Conservation (phyloP, 2,797 vertebrate species). For the Taeniopygia guttata region DNA sequence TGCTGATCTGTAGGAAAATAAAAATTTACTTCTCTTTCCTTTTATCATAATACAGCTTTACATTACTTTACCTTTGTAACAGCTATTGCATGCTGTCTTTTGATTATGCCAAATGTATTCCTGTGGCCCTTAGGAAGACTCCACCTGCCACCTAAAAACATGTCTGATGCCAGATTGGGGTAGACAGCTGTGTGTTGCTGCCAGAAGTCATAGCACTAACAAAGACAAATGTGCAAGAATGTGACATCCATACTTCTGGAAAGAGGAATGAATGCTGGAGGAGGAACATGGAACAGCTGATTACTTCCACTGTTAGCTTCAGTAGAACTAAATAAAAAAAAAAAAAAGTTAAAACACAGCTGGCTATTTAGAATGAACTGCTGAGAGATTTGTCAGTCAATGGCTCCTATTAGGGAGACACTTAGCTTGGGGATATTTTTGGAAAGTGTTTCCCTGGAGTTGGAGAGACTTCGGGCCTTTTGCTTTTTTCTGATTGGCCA, state of each 20-base stretch:
- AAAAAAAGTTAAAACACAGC: not conserved
- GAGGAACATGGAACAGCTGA: slow-evolving; percentile 34
- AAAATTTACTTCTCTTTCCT: not conserved
- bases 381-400: slow-evolving; percentile 49
- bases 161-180: slow-evolving; percentile 1
- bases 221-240: slow-evolving; percentile 36
- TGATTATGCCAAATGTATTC: not conserved
- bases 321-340: not conserved
- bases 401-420: slow-evolving; percentile 44
- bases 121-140: not conserved
- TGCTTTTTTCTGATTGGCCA: slow-evolving; percentile 62
- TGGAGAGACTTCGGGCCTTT: slow-evolving; percentile 51
- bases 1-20: not conserved
- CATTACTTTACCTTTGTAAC: not conserved
- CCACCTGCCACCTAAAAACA: not conserved
- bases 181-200: slow-evolving; percentile 46
- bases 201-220: slow-evolving; percentile 14
- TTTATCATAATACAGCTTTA: not conserved
- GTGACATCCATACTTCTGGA: not conserved
- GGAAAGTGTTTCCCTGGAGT: slow-evolving; percentile 62
- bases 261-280: slow-evolving; percentile 8
- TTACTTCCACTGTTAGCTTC: slow-evolving; percentile 13
- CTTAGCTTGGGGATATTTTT: slow-evolving; percentile 61
- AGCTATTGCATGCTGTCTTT: not conserved
- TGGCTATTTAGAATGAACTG: slow-evolving; percentile 24